Conservation (phyloP, 2,113 vertebrate species). For the Manacus vitellinus region DNA sequence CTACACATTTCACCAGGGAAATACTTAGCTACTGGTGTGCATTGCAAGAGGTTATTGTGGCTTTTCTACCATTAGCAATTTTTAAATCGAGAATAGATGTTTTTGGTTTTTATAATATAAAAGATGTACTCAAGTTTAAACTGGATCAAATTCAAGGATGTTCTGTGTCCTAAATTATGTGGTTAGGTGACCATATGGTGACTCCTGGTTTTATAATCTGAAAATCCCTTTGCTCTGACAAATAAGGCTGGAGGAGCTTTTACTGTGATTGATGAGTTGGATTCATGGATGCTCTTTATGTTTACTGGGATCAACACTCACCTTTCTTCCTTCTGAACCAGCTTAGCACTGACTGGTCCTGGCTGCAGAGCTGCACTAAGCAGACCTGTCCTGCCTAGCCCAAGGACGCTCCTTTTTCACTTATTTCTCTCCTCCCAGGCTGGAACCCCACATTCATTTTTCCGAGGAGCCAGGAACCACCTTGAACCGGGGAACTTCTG, state of each 20-base stretch:
- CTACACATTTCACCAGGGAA: background rate
- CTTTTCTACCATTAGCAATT: conserved; percentile 45
- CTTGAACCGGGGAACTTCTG: conserved; percentile 59
- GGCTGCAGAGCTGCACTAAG: background rate
- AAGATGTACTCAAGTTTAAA: conserved; percentile 7
- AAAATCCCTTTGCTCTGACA: conserved; percentile 42
- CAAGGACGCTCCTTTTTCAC: conserved; percentile 34
- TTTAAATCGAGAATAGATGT: conserved; percentile 50
- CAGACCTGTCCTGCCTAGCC: conserved; percentile 30
- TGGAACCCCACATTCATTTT: conserved; percentile 55
- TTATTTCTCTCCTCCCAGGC: conserved; percentile 65
- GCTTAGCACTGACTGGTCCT: background rate
- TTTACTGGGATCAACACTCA: background rate
- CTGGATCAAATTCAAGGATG: conserved; percentile 45
- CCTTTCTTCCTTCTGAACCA: conserved; percentile 21
- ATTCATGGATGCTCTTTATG: background rate
- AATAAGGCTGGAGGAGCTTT: background rate
- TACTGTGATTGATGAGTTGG: background rate
- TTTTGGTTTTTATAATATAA: conserved; percentile 16
- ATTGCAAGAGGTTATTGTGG: conserved; percentile 5
- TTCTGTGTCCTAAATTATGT: conserved; percentile 31
- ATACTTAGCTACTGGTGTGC: background rate
- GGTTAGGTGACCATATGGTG: background rate
- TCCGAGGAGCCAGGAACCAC: conserved; percentile 52
- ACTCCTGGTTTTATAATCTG: conserved; percentile 49